Evolutionary conservation across 2,113 vertebrate genomes (phyloP).

Genomic region (Leptobrachium ailaonicum): DNA sequence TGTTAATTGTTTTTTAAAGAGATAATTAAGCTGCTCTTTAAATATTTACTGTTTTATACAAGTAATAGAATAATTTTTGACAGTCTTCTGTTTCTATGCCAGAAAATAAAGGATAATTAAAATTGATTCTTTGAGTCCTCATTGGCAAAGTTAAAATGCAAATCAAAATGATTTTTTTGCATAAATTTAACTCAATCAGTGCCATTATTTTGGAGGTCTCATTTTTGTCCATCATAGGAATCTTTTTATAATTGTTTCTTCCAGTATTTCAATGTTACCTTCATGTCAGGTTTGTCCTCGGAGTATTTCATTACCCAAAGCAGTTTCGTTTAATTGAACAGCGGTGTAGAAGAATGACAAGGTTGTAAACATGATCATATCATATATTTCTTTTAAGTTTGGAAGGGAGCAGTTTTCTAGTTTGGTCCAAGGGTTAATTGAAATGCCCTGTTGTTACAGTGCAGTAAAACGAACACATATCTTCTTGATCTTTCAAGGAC

Average conservation of each 20-base stretch:
- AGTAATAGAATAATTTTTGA: no score
- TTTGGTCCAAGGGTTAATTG: slow-evolving; percentile 44
- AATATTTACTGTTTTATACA: no score
- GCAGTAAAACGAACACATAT: slow-evolving; percentile 40
- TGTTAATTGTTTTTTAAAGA: no score
- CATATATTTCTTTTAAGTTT: slow-evolving; percentile 21
- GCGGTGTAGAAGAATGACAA: slow-evolving; percentile 26
- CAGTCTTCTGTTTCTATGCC: no score
- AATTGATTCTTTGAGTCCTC: no score
- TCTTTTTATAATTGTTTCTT: not conserved
- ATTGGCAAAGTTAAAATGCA: no score
- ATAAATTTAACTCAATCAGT: no score
- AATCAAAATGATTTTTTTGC: no score
- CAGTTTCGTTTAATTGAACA: not conserved
- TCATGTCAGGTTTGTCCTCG: slow-evolving; percentile 27
- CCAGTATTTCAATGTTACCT: slow-evolving; percentile 12
- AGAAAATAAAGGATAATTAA: no score
- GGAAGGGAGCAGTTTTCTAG: slow-evolving; percentile 31
- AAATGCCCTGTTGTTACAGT: slow-evolving; percentile 24
- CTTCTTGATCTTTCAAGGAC: slow-evolving; percentile 36
- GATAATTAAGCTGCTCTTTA: no score
- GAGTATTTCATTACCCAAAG: slow-evolving; percentile 36
- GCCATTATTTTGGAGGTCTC: no score
- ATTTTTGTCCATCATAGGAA: slow-evolving; percentile 7
- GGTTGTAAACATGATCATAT: slow-evolving; percentile 37